A percentile compares a stretch with the other conserved stretches of the same genome.
These are phyloP conservation scores for Heliconius melpomene DNA, from an alignment of 1,140 invertebrate species.

Conservation along the genomic window DNA sequence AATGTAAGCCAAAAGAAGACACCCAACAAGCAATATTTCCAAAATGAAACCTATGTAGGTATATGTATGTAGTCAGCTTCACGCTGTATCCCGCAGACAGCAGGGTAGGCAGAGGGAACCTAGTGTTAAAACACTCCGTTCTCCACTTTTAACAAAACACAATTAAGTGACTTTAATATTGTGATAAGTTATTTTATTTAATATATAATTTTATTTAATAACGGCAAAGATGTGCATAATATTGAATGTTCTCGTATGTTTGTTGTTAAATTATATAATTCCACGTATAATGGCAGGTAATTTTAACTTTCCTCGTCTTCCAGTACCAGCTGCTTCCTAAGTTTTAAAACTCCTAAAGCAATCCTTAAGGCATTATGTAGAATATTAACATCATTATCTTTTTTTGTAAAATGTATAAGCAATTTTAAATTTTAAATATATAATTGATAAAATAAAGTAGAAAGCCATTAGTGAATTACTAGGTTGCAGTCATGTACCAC, in stretches of 20 bases:
- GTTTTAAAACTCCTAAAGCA: constrained; percentile 3
- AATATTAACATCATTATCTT: not conserved
- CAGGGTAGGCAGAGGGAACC: no score
- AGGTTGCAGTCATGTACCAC: not conserved
- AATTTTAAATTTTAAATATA: not conserved
- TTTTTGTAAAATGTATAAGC: not conserved
- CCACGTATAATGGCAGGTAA: constrained; percentile 4
- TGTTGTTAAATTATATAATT: constrained; percentile 2
- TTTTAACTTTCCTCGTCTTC: not conserved
- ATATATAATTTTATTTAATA: no score
- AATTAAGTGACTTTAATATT: no score
- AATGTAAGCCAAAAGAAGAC: not conserved
- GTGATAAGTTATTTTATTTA: no score
- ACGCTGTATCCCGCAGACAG: no score
- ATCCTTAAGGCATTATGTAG: constrained; percentile 8
- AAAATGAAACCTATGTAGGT: no score
- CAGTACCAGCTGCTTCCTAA: not conserved
- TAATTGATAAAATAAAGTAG: not conserved
- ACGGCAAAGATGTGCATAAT: not conserved
- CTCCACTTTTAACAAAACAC: no score
- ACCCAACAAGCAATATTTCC: no score
- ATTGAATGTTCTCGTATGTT: not conserved
- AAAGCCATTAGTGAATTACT: no score
- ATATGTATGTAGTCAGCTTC: no score
- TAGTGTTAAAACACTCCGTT: no score